Conservation (phyloP, 2,113 vertebrate genomes). For the Ifrita kowaldi region DNA sequence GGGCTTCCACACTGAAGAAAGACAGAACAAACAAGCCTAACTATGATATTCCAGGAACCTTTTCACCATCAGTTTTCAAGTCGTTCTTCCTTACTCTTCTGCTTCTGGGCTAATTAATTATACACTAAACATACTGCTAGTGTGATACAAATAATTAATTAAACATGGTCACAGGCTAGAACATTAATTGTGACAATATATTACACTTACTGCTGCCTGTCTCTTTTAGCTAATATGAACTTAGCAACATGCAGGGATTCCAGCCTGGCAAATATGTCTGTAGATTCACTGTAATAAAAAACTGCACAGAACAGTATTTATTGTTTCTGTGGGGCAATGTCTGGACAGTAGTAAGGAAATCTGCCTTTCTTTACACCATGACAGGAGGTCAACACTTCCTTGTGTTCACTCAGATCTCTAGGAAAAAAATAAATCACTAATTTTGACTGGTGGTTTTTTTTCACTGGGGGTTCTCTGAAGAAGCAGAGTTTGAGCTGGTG, state of each 20-base stretch:
- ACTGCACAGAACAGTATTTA: neutral
- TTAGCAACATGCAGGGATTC: neutral
- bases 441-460: neutral
- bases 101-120: conserved; percentile 31
- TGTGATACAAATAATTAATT: conserved; percentile 50
- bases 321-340: neutral
- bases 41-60: neutral
- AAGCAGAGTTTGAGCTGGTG: neutral
- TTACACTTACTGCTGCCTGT: conserved; percentile 21
- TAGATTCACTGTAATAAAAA: neutral
- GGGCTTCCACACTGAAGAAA: neutral
- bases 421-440: neutral
- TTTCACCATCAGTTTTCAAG: neutral
- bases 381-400: neutral
- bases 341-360: neutral
- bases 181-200: conserved; percentile 35
- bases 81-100: neutral
- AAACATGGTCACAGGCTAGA: conserved; percentile 31
- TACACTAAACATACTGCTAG: conserved; percentile 40
- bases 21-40: neutral
- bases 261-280: neutral
- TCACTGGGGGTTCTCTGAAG: neutral
- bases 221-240: neutral
- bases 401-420: neutral
- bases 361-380: neutral